Base-by-base conservation (phyloP, 1,140 invertebrate species). In the Diabrotica virgifera region DNA sequence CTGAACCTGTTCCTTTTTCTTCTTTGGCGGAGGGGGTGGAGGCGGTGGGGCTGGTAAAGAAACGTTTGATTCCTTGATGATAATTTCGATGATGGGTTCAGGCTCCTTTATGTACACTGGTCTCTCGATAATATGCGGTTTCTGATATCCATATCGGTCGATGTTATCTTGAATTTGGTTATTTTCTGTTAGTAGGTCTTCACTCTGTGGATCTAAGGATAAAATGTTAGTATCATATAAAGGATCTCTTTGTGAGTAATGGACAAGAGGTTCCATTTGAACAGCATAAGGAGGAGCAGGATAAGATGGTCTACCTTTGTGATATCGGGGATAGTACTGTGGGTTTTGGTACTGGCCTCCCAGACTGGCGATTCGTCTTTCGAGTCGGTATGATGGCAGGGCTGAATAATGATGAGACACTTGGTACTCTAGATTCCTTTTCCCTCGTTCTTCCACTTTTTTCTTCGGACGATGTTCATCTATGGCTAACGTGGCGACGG, bases 51-150 rank as follows among this genome's bases (percentile, higher is more conserved):
- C 85, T 0, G 91, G 89, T 5, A 93, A 75, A 0, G 89, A 85
- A 69, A 92, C 89, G 75, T 94, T 94, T 0, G 91, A 92, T 78
- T 94, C 92, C 74, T 93, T 93, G 57, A 94, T 93, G 60, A 94
- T 94, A 67, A 94, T 94, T 80, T 94, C 92, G 65, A 94, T 94
- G 54, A 94, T 94, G 10, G 92, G 92, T 75, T 94, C 92, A 0
- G 91, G 91, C 62, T 91, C 89, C 69, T 90, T 88, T 80, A 72
- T 92, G 63, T 90, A 83, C 24, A 78, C 85, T 6, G 84, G 84
- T 53, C 77, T 74, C 59, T 84, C 80, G 74, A 75, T 82, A 10
- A 70, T 69, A 12, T 59, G 64, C 5, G 82, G 81, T 36, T 82
- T 83, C 13, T 80, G 82, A 13, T 54, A 59, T 66, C 68, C 66